Evolutionary conservation across 2,888 invertebrate genomes (phyloP), one percentile per base, ranked within the genome.

Genomic region (Tanytarsus gracilentus): DNA sequence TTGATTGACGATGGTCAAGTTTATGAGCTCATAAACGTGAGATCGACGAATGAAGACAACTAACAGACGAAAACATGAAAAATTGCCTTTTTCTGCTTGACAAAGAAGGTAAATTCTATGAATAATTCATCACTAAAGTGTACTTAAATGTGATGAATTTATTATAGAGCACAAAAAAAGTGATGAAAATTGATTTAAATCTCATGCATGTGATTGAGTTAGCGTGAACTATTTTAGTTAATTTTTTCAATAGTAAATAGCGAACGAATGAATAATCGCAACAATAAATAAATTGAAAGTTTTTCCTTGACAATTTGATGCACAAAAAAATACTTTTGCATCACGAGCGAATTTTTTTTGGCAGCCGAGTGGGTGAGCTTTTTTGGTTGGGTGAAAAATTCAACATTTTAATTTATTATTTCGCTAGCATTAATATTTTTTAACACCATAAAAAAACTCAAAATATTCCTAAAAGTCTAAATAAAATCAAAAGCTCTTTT

Each of bases 231-330:
- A n/a, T n/a, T n/a, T n/a, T n/a, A n/a, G n/a, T n/a, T n/a, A n/a
- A n/a, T n/a, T n/a, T n/a, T n/a, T n/a, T n/a, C n/a, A n/a, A n/a
- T n/a, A n/a, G n/a, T n/a, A n/a, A n/a, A n/a, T n/a, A 44, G 44
- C 21, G 44, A 44, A 16, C 16, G 21, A 44, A 21, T 44, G 44
- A 44, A 44, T 11, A 16, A n/a, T 11, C 16, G 16, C 18, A 16
- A 44, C 14, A 44, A 8, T 23, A 49, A 49, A 49, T 25, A 49
- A 23, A 49, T 49, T 49, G 49, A 26, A 23, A 49, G 11, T 49
- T 49, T 49, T 49, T 23, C 49, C 49, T 49, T 49, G 49, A 49
- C 23, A 23, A 11, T 23, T 49, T 49, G 23, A 26, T 25, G 23
- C 25, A 23, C 14, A n/a, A n/a, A n/a, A 14, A 7, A 49, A 11